Base-by-base conservation (phyloP, 2,888 invertebrate genomes). In the Dinocampus coccinellae region DNA sequence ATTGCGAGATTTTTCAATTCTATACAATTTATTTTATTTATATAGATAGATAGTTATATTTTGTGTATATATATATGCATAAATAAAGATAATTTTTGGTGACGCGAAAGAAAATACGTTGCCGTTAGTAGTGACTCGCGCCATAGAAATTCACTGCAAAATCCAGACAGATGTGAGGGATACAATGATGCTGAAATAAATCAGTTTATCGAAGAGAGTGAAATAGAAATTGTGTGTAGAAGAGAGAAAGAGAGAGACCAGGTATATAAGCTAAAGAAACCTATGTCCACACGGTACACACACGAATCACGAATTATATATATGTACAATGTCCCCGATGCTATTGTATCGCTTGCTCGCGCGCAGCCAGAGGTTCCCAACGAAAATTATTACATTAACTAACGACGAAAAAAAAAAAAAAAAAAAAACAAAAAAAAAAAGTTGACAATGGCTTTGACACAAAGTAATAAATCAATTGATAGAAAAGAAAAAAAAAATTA, bases 101-200 rank as follows among this genome's bases (percentile, higher is more conserved):
- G 58, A 60, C 26, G 52, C 42, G 60, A 61, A 52, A 65, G 65
- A 61, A 69, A 70, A 53, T 65, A 61, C 60, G 67, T 66, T 53
- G 66, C 22, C 7, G 29, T 55, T 36, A 64, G 58, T 11, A 47
- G 16, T 55, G n/a, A 2, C 57, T 57, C 26, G 55, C 47, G 57
- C 29, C 33, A 55, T 63, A 63, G 58, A 67, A 63, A 67, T 63
- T 68, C 33, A 33, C 61, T 72, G 67, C 76, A 73, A 82, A 81
- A 81, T 82, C 79, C 80, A 81, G 81, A 83, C 85, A 85, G 85
- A 85, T 84, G 84, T 82, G 83, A 82, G 79, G 80, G 80, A 74
- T 72, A 82, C 82, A 82, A 84, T 85, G 81, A 84, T 82, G 83
- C 82, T 77, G 83, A 86, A 86, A 86, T 86, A 86, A 87, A 86